Base-by-base conservation (phyloP, 2,888 invertebrate genomes). In the Anorthoa munda region DNA sequence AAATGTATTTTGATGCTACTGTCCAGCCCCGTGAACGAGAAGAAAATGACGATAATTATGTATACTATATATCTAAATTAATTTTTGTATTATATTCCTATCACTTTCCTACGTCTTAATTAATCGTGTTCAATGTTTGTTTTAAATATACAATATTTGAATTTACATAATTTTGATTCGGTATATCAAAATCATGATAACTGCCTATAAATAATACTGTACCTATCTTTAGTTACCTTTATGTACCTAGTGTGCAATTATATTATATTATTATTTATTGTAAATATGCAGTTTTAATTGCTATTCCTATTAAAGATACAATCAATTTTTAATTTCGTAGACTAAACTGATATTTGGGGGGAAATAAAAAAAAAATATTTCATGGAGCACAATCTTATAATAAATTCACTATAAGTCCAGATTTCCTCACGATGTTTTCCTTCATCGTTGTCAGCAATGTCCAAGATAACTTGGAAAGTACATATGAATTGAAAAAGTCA, bases 241-340 rank as follows among this genome's bases (percentile, higher is more conserved):
- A 53, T 39, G 45, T 63, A 55, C 21, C 13, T 55, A 53, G 56
- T 4, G 9, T 48, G 45, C 18, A 66, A 69, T 51, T 17, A 45
- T 51, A 69, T 51, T 17, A 45, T 51, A 64, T 68, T 39, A 39
- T 1, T 39, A 1, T 39, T 61, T 67, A 46, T 72, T 72, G 55
- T 79, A 75, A 77, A 69, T 79, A 68, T 59, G 46, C 15, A 45
- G 9, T 15, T 50, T 26, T 26, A 64, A 56, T 77, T 61, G 18
- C 60, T 58, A 31, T 55, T 59, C 31, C 63, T 59, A n/a, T 50
- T 69, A 63, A 71, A 74, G 39, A 39, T 9, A 9, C 39, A 9
- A 39, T 39, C 31, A 7, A 31, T 39, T 39, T 39, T 39, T 39
- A 1, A 39, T 39, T 39, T 39, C 39, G 39, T 39, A 39, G 7